Base-by-base conservation (phyloP, 1,140 invertebrate species). In the Dermatophagoides farinae region DNA sequence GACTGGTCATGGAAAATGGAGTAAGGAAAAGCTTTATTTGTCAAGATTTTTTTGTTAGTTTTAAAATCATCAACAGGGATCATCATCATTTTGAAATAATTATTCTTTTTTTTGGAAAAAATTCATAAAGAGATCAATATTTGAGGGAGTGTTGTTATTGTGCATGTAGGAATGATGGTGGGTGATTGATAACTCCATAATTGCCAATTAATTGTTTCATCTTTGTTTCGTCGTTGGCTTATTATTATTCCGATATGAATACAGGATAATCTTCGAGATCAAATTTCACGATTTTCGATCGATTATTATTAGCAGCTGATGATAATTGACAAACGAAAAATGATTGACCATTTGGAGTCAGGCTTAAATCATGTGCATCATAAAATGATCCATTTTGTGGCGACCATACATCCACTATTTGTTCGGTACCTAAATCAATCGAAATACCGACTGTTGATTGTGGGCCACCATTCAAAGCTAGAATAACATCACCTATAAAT, bases 301-400 rank as follows among this genome's bases (percentile, higher is more conserved):
- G 47, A 40, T 62, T 39, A 5, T 43, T 77, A 65, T 78, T 71
- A 6, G 31, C 2, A 4, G 31, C 8, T 31, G 31, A 31, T 31
- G 31, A 31, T 31, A 31, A 72, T 69, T 88, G 84, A 1, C 80
- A 80, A 1, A 86, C 82, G 69, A 83, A 88, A 14, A 85, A 76
- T 54, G 76, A 74, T 46, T 71, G 74, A 46, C 81, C 83, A 72
- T 86, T 78, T 0, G 71, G 65, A 5, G 77, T 75, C 0, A 84
- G 78, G 1, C 80, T 79, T 9, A 88, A 71, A 69, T 86, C 84
- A 71, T 89, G 86, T 0, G 86, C 85, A 62, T 77, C 78, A 37
- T 71, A 61, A 70, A 88, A 81, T 38, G 49, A 57, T 41, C 64
- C 66, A 22, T 61, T 59, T 14, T 62, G 49, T 40, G 67, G 67